Evolutionary conservation across 1,140 invertebrate genomes (phyloP).

Genomic region (Ganaspis sp.): DNA sequence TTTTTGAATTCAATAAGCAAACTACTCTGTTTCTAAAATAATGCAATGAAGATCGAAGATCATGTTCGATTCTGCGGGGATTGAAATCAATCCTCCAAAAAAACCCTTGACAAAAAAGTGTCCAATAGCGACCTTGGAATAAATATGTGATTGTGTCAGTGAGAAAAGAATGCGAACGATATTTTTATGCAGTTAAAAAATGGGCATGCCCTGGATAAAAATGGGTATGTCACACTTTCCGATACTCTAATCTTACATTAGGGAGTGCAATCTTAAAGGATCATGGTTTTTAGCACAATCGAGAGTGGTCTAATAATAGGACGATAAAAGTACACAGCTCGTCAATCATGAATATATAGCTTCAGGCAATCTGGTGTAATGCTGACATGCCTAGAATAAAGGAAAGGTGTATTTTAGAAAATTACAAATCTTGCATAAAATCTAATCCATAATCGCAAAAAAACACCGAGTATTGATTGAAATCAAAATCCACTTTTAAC

Average conservation of each 20-base stretch:
- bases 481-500: not conserved
- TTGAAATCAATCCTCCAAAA: too few species aligned
- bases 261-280: not conserved
- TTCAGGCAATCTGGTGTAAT: slow-evolving; percentile 54
- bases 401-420: slow-evolving; percentile 57
- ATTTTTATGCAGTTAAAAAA: too few species aligned
- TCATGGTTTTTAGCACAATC: slow-evolving; percentile 1
- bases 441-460: not conserved
- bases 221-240: not conserved
- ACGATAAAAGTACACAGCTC: slow-evolving; percentile 26
- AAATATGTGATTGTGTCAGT: too few species aligned
- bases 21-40: too few species aligned
- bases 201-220: not conserved
- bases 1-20: too few species aligned
- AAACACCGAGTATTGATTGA: slow-evolving; percentile 9
- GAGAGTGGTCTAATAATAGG: slow-evolving; percentile 9
- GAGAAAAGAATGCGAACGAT: too few species aligned
- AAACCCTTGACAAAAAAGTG: too few species aligned
- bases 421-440: slow-evolving; percentile 48
- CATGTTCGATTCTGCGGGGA: too few species aligned
- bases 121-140: too few species aligned
- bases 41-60: too few species aligned
- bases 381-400: slow-evolving; percentile 38
- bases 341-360: slow-evolving; percentile 34
- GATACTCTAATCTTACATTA: not conserved